Conservation (phyloP, 2,797 vertebrate species). For the Tolypeutes matacus region DNA sequence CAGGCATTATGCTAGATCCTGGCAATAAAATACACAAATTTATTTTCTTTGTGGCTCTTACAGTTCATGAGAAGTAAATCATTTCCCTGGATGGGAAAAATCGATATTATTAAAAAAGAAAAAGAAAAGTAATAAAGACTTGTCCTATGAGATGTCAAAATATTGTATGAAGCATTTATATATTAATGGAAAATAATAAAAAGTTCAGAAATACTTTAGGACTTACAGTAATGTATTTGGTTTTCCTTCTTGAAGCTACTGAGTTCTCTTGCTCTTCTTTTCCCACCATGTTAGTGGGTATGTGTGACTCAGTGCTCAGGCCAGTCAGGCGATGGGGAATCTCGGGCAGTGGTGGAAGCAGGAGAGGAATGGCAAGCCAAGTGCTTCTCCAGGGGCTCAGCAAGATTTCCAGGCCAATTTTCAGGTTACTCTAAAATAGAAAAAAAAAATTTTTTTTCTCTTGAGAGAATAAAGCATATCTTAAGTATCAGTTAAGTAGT, state of each 20-base stretch:
- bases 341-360: not conserved
- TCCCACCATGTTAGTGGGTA: not conserved
- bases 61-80: not conserved
- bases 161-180: not conserved
- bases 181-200: not conserved
- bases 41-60: not conserved
- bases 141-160: not conserved
- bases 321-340: not conserved
- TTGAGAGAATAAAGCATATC: not conserved
- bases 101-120: not conserved
- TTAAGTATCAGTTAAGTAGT: not conserved
- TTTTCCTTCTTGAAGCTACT: not conserved
- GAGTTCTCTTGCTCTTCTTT: not conserved
- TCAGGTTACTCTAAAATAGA: not conserved
- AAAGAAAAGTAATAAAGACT: not conserved
- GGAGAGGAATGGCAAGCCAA: not conserved
- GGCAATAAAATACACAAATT: not conserved
- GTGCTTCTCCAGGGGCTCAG: not conserved
- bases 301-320: not conserved
- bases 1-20: not conserved
- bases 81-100: not conserved
- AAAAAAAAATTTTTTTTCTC: not conserved
- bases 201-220: not conserved
- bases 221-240: not conserved
- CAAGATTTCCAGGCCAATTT: not conserved